These are phyloP conservation scores for Xenus cinereus DNA, from an alignment of 2,113 vertebrate species.

Conservation along the genomic window DNA sequence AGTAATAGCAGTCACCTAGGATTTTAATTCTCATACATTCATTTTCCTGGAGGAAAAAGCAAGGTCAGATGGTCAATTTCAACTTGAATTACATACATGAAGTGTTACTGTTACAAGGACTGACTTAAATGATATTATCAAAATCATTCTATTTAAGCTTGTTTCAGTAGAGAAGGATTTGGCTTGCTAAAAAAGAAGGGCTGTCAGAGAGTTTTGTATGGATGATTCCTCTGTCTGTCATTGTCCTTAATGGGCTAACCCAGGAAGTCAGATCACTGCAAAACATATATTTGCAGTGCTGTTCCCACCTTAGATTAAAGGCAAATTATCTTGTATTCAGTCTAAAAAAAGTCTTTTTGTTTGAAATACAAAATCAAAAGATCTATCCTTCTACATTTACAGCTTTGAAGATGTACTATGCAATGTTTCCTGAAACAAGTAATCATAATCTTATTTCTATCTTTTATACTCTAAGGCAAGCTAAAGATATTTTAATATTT, in stretches of 20 bases:
- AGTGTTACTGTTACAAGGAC: background rate
- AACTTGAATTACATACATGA: background rate
- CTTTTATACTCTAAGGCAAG: background rate
- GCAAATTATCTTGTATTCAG: background rate
- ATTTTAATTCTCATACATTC: constrained; percentile 99
- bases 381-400: background rate
- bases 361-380: background rate
- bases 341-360: background rate
- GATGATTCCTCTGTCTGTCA: background rate
- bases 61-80: background rate
- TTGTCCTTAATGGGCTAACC: background rate
- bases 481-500: background rate
- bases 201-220: background rate
- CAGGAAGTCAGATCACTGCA: background rate
- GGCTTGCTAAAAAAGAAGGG: background rate
- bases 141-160: background rate
- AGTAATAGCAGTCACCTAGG: constrained; percentile 97
- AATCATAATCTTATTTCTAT: background rate
- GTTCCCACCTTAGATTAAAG: background rate
- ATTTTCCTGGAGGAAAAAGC: constrained; percentile 84
- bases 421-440: background rate
- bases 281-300: background rate
- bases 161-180: background rate
- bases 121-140: background rate
- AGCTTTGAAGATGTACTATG: background rate